Percentiles rank a stretch among this genome's conserved stretches.
Conservation (phyloP, 2,113 vertebrate genomes). For the Edolisoma coerulescens region DNA sequence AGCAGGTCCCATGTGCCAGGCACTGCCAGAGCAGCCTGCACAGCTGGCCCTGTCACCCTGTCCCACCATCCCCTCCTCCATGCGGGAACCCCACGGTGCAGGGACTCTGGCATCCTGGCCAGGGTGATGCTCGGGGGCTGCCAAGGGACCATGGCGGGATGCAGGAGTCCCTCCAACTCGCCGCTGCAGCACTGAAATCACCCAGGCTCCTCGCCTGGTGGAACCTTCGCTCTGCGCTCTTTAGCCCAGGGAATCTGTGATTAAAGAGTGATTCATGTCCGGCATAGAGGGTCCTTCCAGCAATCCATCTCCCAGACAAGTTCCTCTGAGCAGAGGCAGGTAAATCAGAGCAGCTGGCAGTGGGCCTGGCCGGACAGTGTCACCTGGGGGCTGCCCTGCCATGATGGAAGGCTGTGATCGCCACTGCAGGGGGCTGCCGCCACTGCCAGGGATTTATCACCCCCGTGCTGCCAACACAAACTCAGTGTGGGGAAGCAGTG, state of each 20-base stretch:
- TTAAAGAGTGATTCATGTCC: constrained; percentile 86
- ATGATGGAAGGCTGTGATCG: constrained; percentile 69
- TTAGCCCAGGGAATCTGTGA: constrained; percentile 73
- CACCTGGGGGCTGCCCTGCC: constrained; percentile 52
- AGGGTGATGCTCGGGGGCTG: fast-evolving
- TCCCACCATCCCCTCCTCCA: neutral
- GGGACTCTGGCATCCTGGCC: too few relatives aligned
- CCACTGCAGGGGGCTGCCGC: constrained; percentile 14
- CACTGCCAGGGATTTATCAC: constrained; percentile 63
- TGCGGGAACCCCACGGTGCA: fast-evolving
- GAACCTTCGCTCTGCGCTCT: neutral
- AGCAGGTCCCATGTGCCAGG: fast-evolving
- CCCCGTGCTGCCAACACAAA: constrained; percentile 41
- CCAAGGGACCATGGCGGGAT: fast-evolving
- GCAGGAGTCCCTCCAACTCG: neutral
- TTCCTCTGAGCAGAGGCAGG: constrained; percentile 71
- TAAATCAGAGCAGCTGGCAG: constrained; percentile 77
- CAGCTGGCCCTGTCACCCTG: neutral
- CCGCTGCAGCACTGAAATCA: fast-evolving
- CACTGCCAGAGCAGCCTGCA: neutral
- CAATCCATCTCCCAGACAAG: constrained; percentile 76
- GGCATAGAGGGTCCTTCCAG: constrained; percentile 70
- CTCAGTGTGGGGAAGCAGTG: neutral
- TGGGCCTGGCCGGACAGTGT: constrained; percentile 68
- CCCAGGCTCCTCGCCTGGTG: neutral